Evolutionary conservation across 2,888 invertebrate genomes (phyloP), one percentile per base, ranked within the genome.

Genomic region (Microctonus hyperodae): DNA sequence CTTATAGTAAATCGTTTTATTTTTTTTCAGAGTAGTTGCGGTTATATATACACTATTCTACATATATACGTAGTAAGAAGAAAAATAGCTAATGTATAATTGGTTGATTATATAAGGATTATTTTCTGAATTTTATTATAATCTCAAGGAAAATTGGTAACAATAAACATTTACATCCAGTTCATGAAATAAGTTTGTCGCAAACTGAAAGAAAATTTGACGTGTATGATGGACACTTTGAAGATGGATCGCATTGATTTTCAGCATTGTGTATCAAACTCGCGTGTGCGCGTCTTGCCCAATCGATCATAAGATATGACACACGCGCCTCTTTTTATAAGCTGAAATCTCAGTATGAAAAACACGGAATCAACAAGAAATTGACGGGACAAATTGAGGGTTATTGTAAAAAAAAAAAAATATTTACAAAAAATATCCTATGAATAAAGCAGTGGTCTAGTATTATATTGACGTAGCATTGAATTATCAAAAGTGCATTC

Each of bases 271-370:
- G 33, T 33, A 33, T 20, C 25, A 53, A 35, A 37, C 35, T 48
- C 16, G 35, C 48, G 50, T 44, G 35, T 35, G 16, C 9, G n/a
- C 6, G 16, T 64, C 25, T 44, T 40, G 6, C 9, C 48, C 50
- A 23, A 64, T 64, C 64, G 23, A 64, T 64, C 64, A 64, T 57
- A n/a, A 9, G n/a, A 31, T 23, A 5, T 58, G 64, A 64, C 64
- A 64, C 16, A 25, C 35, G 48, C 58, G 64, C 50, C 57, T 33
- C 44, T 44, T 56, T 25, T 20, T 20, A 13, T 22, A 35, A 35
- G 37, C 51, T 23, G 53, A 37, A 35, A 7, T 7, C 16, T 1
- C 3, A 16, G 35, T 25, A 57, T 48, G 57, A 33, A 50, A 57
- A 20, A 11, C 37, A 50, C 16, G 44, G 20, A 44, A 44, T 44